These are phyloP conservation scores for Agriopis leucophaearia DNA, from an alignment of 2,888 invertebrate species.

Conservation along the genomic window DNA sequence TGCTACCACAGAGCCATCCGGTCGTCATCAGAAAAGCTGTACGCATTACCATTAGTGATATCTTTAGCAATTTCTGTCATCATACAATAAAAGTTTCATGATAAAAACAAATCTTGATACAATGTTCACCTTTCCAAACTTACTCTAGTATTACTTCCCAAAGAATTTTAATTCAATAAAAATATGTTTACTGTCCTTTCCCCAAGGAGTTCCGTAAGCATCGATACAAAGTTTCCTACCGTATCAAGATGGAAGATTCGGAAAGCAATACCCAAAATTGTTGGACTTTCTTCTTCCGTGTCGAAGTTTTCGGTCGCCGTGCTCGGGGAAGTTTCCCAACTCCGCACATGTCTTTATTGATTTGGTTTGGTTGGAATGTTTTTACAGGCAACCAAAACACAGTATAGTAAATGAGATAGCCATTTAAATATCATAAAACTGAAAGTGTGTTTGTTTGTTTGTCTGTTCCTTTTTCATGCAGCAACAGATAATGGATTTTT, in stretches of 20 bases:
- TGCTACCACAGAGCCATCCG: too few species aligned
- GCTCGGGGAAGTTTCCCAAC: neutral
- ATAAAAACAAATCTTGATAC: constrained; percentile 8
- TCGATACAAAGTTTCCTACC: constrained; percentile 27
- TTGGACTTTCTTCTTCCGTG: constrained; percentile 27
- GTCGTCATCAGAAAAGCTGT: too few species aligned
- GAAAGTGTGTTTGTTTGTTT: too few species aligned
- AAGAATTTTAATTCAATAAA: constrained; percentile 23
- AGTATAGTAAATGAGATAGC: too few species aligned
- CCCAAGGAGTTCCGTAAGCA: constrained; percentile 17
- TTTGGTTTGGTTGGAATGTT: constrained; percentile 1
- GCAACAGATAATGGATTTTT: too few species aligned
- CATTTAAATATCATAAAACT: too few species aligned
- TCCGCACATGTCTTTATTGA: constrained; percentile 15
- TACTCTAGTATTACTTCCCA: neutral
- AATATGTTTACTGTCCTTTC: constrained; percentile 16
- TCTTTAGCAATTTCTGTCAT: too few species aligned
- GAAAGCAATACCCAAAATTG: constrained; percentile 26
- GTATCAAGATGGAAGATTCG: constrained; percentile 20
- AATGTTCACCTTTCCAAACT: constrained; percentile 1
- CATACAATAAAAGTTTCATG: neutral
- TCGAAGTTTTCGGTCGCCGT: constrained; percentile 13
- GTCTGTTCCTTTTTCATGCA: too few species aligned
- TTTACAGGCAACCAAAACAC: neutral
- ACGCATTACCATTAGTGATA: too few species aligned